Percentiles rank a stretch among this genome's conserved stretches.
These are phyloP conservation scores for Trichonephila clavipes DNA, from an alignment of 1,140 invertebrate genomes.

Conservation along the genomic window DNA sequence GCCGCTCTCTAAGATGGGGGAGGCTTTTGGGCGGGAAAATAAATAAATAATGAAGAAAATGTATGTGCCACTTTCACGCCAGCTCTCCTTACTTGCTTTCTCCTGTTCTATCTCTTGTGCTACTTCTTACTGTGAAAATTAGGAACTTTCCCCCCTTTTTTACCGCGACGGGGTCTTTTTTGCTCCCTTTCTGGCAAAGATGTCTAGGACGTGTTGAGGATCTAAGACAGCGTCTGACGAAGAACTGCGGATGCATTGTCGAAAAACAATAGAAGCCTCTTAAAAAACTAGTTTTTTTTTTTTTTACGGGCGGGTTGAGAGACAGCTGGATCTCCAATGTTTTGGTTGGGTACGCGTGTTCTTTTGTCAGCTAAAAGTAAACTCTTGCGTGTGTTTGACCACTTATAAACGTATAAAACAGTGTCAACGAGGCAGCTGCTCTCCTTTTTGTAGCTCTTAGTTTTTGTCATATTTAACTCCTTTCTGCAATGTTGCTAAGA, in stretches of 20 bases:
- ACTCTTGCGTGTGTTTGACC: background rate
- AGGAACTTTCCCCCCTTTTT: background rate
- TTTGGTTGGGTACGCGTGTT: slow-evolving; percentile 22
- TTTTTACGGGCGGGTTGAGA: background rate
- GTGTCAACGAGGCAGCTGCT: too few species aligned
- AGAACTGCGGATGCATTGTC: background rate
- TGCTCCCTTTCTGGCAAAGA: background rate
- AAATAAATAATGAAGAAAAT: slow-evolving; percentile 67
- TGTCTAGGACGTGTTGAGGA: slow-evolving; percentile 34
- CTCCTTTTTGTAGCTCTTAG: too few species aligned
- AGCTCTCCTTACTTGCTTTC: slow-evolving; percentile 5
- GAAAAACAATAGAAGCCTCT: slow-evolving; percentile 6
- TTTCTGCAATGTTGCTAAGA: too few species aligned
- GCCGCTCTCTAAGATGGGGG: background rate
- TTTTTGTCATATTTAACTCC: too few species aligned
- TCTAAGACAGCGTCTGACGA: slow-evolving; percentile 21
- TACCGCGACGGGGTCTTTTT: background rate
- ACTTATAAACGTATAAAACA: background rate
- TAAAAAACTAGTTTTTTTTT: slow-evolving; percentile 2
- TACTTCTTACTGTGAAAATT: slow-evolving; percentile 20
- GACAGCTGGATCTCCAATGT: background rate
- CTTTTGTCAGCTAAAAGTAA: slow-evolving; percentile 20
- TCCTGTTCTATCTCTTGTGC: slow-evolving; percentile 24
- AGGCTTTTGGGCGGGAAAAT: background rate
- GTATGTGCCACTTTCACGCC: slow-evolving; percentile 60